Evolutionary conservation across 2,888 invertebrate species (phyloP).

Genomic region (Pegoplata infirma): DNA sequence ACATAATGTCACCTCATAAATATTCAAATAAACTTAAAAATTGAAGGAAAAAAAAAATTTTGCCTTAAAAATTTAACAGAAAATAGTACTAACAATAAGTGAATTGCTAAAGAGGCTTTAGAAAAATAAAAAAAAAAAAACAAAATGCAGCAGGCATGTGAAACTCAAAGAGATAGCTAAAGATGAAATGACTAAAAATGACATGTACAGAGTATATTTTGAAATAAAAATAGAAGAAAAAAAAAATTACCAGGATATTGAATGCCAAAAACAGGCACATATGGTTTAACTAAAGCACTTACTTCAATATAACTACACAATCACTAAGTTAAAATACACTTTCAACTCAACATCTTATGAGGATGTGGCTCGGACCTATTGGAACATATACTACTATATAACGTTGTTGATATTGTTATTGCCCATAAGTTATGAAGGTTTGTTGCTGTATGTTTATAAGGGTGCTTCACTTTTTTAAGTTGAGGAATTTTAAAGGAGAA

Average conservation of each 20-base stretch:
- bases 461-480: too few species aligned
- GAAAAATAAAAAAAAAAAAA: slow-evolving; percentile 15
- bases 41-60: neutral
- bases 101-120: slow-evolving; percentile 17
- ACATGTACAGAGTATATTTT: slow-evolving; percentile 30
- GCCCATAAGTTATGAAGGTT: neutral
- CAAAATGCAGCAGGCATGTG: slow-evolving; percentile 36
- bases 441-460: neutral
- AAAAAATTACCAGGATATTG: slow-evolving; percentile 50
- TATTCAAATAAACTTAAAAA: neutral
- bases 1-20: neutral
- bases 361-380: slow-evolving; percentile 37
- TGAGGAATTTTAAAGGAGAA: too few species aligned
- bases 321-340: slow-evolving; percentile 23
- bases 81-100: slow-evolving; percentile 47
- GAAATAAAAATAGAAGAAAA: neutral
- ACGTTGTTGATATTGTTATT: neutral
- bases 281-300: slow-evolving; percentile 54
- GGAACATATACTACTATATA: slow-evolving; percentile 1
- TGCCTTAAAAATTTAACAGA: slow-evolving; percentile 52
- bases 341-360: slow-evolving; percentile 52
- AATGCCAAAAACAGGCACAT: slow-evolving; percentile 62
- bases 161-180: slow-evolving; percentile 44
- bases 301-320: slow-evolving; percentile 49
- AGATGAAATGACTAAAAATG: slow-evolving; percentile 57